Evolutionary conservation across 2,888 invertebrate species (phyloP), one percentile per base, ranked within the genome.

Genomic region (Shargacucullia verbasci): DNA sequence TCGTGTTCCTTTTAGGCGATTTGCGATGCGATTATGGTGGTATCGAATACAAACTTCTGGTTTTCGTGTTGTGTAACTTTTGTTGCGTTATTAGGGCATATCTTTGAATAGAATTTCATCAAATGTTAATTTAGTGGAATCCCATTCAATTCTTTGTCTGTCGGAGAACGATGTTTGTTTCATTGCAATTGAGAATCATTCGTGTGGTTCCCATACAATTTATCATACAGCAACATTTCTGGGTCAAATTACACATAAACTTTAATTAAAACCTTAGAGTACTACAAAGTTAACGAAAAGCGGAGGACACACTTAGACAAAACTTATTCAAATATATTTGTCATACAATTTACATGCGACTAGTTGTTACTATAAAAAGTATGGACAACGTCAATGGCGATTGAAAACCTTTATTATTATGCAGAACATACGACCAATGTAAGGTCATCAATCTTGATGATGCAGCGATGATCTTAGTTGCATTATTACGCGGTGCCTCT

Each of bases 361-460:
- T 41, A 40, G 52, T 35, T 47, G 59, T 46, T 70, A 29, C 55
- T 38, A 37, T 59, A 74, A 29, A 70, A 59, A 67, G 57, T 35
- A 41, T 14, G 15, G 50, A 58, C 27, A 37, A 34, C 27, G 41
- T 54, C 66, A 55, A 70, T 59, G 46, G 25, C 47, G 25, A 55
- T 59, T 70, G 47, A 55, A 70, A 54, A 50, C 14, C 54, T 46
- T 52, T 56, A 43, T 65, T 68, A 52, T 66, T 49, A 71, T 70
- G 66, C 55, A 49, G 52, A 49, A 52, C 59, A 52, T 59, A 34
- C 29, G 37, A 34, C 34, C 14, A 25, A 46, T 33, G 48, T 11
- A 45, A 48, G 59, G 57, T 65, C 69, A 70, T 78, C 66, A 67
- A 64, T 72, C 59, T 67, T 63, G 62, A 70, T 67, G 62, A 68